These are phyloP conservation scores for Prochilodus magdalenae DNA, from an alignment of 2,113 vertebrate genomes.

Conservation along the genomic window DNA sequence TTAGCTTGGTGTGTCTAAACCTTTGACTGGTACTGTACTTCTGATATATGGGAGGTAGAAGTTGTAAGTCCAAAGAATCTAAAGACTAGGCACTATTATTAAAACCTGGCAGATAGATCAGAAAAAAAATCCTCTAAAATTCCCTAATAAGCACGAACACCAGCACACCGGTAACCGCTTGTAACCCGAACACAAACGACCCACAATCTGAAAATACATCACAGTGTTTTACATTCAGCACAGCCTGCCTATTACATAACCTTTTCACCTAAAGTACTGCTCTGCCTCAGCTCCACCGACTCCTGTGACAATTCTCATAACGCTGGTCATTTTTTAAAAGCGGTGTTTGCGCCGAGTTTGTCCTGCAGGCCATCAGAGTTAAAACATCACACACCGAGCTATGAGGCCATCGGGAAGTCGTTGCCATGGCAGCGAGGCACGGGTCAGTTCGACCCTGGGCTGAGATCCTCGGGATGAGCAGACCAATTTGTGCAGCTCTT, in stretches of 20 bases:
- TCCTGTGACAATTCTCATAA: constrained; percentile 7
- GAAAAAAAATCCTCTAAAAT: no score
- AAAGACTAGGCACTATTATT: no score
- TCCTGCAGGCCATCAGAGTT: constrained; percentile 45
- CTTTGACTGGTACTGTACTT: no score
- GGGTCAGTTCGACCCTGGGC: constrained; percentile 43
- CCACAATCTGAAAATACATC: background rate
- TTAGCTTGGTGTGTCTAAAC: no score
- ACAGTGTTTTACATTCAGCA: background rate
- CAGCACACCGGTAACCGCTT: background rate
- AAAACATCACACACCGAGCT: constrained; percentile 45
- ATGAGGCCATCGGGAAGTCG: constrained; percentile 38
- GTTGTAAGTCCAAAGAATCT: no score
- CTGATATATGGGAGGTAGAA: no score
- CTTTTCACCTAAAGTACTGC: background rate
- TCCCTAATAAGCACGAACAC: background rate
- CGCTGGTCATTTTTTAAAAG: background rate
- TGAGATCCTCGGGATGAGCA: constrained; percentile 54
- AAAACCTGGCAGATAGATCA: no score
- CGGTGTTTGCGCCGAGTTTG: constrained; percentile 22
- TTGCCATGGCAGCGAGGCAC: constrained; percentile 57
- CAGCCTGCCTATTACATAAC: background rate
- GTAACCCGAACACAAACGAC: background rate
- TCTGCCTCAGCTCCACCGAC: background rate
- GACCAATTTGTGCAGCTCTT: constrained; percentile 55